Evolutionary conservation across 2,888 invertebrate genomes (phyloP).

Genomic region (Eretmocerus hayati): DNA sequence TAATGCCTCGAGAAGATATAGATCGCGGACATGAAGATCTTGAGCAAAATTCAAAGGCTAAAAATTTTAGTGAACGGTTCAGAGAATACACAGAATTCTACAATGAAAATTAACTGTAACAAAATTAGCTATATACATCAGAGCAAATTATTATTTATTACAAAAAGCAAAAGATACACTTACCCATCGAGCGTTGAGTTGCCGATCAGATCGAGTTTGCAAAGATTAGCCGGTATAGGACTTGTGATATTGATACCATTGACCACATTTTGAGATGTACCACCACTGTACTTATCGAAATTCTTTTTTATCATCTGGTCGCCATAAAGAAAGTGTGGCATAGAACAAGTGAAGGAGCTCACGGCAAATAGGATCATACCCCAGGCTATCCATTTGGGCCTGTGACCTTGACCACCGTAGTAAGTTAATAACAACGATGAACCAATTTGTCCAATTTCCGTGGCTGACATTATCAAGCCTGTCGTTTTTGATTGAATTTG

Average conservation of each 20-base stretch:
- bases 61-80: too few species aligned
- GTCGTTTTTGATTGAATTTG: constrained; percentile 88
- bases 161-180: constrained; percentile 18
- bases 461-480: constrained; percentile 81
- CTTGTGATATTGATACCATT: constrained; percentile 34
- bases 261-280: constrained; percentile 28
- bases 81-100: too few species aligned
- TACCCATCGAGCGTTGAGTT: constrained; percentile 36
- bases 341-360: constrained; percentile 77
- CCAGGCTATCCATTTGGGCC: constrained; percentile 89
- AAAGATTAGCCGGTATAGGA: constrained; percentile 38
- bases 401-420: constrained; percentile 83
- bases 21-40: too few species aligned
- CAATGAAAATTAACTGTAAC: too few species aligned
- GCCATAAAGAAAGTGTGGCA: constrained; percentile 83
- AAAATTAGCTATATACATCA: too few species aligned
- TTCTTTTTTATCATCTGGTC: constrained; percentile 59
- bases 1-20: too few species aligned
- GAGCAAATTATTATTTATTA: too few species aligned
- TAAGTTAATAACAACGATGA: constrained; percentile 83
- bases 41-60: too few species aligned
- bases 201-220: constrained; percentile 36
- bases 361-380: constrained; percentile 84
- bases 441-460: constrained; percentile 88
- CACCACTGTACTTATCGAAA: constrained; percentile 44